Conservation (phyloP, 2,888 invertebrate species). For the Catonia carolina region DNA sequence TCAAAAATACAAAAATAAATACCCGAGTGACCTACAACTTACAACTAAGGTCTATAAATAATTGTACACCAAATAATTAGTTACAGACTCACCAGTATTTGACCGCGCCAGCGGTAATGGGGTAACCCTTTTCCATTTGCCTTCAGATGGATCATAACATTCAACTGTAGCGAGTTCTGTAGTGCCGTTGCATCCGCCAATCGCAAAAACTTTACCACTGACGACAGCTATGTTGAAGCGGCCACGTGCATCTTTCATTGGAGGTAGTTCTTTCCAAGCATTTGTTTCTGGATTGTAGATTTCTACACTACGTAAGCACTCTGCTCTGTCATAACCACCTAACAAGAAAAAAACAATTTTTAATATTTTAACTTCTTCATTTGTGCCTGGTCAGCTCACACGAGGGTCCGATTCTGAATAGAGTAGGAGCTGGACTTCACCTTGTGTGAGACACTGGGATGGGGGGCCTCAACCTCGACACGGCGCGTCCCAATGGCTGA, state of each 20-base stretch:
- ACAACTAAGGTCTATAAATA: no score
- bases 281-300: conserved; percentile 63
- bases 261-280: conserved; percentile 59
- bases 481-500: no score
- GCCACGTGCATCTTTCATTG: conserved; percentile 69
- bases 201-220: conserved; percentile 61
- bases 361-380: no score
- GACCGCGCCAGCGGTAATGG: conserved; percentile 57
- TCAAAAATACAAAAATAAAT: background rate
- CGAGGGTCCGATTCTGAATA: no score
- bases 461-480: no score
- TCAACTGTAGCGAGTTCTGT: conserved; percentile 70
- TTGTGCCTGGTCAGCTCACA: no score
- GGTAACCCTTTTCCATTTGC: conserved; percentile 49
- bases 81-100: conserved; percentile 51
- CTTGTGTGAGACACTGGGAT: no score
- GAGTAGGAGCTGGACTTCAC: no score
- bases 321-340: conserved; percentile 77
- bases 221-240: conserved; percentile 70
- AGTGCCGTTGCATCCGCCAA: conserved; percentile 79
- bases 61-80: background rate
- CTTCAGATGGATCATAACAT: conserved; percentile 47
- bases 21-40: no score
- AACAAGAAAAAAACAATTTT: conserved; percentile 19
- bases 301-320: conserved; percentile 70